Evolutionary conservation across 1,140 invertebrate genomes (phyloP), one percentile per base, ranked within the genome.

Genomic region (Drosophila kurseongensis): DNA sequence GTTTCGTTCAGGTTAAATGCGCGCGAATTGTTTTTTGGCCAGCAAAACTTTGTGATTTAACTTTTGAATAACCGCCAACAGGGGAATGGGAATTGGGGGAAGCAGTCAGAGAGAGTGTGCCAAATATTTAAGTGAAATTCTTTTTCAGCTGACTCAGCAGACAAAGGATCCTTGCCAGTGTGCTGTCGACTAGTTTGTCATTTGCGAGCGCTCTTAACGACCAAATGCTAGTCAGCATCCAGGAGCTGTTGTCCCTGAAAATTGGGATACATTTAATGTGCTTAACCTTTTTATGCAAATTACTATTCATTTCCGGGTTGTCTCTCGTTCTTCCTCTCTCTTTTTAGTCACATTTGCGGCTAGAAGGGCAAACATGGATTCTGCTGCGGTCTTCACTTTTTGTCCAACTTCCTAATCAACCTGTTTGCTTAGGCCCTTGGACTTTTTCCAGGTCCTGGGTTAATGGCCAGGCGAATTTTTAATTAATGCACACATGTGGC

Each of bases 261-360:
- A 88, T 89, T 83, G 75, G 82, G 60, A 78, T 77, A 72, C 80
- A 75, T 75, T 83, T 78, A 63, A 75, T 82, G 78, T 58, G 63
- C 51, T 52, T 83, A 83, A 88, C 83, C 83, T 89, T 89, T 88
- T 88, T 88, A 89, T 88, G 83, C 83, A 88, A 88, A 88, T 89
- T 77, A 75, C 77, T 47, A 47, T 44, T 9, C 42, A 56, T 16
- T 41, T 40, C 60, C 47, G 48, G 65, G 9, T 42, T 41, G 13
- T 6, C 18, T 35, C 10, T n/a, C 38, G 8, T n/a, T 5, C 38
- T 8, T n/a, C 38, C 8, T 13, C 16, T 41, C 42, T 29, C 12
- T 57, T 52, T 69, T 65, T 56, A 42, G 79, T 41, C 84, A 83
- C 80, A 83, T 88, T 88, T 88, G 83, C 48, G 79, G 76, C 65